phyloP scores from a whole-genome alignment of 2,797 vertebrate species.

The Nasua narica region DNA sequence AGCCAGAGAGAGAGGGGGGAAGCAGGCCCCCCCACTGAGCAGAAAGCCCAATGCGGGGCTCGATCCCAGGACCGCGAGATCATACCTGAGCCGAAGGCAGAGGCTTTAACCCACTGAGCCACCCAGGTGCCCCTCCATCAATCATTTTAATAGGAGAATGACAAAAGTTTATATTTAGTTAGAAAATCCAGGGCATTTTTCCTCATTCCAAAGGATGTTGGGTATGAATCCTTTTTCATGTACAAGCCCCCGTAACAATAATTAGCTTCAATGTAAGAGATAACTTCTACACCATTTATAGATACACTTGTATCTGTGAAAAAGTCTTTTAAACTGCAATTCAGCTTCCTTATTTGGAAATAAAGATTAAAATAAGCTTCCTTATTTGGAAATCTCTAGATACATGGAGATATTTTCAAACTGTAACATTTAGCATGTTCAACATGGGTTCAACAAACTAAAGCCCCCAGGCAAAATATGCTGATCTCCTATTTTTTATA shows the following conservation, averaged over 20 bases:
- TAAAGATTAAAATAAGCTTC: not conserved
- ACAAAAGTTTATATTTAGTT: not conserved
- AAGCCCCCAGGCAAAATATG: not conserved
- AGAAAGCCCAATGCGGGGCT: too few relatives aligned
- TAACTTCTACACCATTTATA: not conserved
- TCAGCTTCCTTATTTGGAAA: not conserved
- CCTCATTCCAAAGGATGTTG: not conserved
- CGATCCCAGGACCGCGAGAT: too few relatives aligned
- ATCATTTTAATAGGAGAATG: slow-evolving; percentile 24
- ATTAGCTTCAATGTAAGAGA: not conserved
- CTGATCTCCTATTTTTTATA: not conserved
- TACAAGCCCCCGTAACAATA: not conserved
- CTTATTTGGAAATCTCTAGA: not conserved
- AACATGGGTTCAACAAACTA: not conserved
- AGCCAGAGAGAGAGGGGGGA: too few relatives aligned
- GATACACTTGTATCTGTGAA: not conserved
- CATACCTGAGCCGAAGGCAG: too few relatives aligned
- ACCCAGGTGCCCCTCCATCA: too few relatives aligned
- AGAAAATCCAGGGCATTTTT: not conserved
- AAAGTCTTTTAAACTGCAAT: not conserved
- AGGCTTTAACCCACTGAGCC: too few relatives aligned
- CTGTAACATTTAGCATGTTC: not conserved
- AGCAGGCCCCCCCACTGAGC: too few relatives aligned
- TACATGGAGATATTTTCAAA: not conserved
- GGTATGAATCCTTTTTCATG: not conserved